These are phyloP conservation scores for Lutjanus erythropterus DNA, from an alignment of 2,113 vertebrate species.

Conservation along the genomic window DNA sequence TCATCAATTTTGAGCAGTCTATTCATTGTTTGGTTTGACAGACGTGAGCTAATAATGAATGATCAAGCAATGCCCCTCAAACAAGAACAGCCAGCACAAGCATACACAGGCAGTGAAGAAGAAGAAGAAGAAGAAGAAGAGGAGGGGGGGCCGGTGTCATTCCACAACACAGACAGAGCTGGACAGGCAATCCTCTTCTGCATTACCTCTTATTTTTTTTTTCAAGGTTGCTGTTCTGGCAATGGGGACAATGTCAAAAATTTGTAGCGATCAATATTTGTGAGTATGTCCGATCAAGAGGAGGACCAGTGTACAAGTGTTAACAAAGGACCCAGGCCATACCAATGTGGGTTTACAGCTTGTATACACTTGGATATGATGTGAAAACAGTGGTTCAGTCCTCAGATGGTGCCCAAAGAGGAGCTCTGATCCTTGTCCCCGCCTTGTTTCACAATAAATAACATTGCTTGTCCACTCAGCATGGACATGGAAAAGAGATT, in stretches of 20 bases:
- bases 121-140: background rate
- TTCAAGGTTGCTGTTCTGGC: conserved; percentile 71
- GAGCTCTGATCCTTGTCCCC: conserved; percentile 80
- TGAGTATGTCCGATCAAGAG: conserved; percentile 71
- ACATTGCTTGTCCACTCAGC: conserved; percentile 82
- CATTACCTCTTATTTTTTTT: conserved; percentile 64
- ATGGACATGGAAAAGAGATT: conserved; percentile 83
- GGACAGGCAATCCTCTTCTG: conserved; percentile 52
- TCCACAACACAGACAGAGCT: conserved; percentile 53
- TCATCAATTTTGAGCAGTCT: conserved; percentile 89
- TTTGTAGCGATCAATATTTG: conserved; percentile 82
- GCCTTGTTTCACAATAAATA: conserved; percentile 83
- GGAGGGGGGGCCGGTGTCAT: conserved; percentile 34
- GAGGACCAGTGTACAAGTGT: conserved; percentile 80
- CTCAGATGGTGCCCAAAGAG: conserved; percentile 71
- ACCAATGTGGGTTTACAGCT: conserved; percentile 75
- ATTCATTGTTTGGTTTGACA: conserved; percentile 92
- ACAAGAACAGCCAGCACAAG: conserved; percentile 64
- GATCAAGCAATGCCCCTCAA: conserved; percentile 86
- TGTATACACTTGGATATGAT: conserved; percentile 80
- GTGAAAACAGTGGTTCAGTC: conserved; percentile 78
- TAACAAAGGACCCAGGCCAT: conserved; percentile 75
- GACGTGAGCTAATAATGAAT: conserved; percentile 88
- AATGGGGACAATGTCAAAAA: conserved; percentile 71
- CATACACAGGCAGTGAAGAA: conserved; percentile 45